phyloP scores from a whole-genome alignment of 2,797 vertebrate genomes.

The Mormyrops attenuatus region DNA sequence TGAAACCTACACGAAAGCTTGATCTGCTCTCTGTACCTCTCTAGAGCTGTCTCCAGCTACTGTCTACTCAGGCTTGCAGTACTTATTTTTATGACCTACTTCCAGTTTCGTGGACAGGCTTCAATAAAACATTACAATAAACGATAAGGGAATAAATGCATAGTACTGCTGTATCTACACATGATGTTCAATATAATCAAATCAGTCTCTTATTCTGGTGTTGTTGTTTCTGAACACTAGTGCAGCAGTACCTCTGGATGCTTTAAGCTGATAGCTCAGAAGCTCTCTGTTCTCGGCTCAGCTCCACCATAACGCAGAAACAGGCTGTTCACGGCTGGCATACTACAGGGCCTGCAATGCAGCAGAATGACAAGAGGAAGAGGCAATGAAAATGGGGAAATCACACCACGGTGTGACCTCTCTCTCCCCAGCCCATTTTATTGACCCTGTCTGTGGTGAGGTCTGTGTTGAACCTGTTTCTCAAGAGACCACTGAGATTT shows the following conservation, averaged over 20 bases:
- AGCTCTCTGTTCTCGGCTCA: not conserved
- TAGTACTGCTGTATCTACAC: slow-evolving; percentile 11
- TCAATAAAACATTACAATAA: not conserved
- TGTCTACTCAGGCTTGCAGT: not conserved
- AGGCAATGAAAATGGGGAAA: not conserved
- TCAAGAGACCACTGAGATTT: not conserved
- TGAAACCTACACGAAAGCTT: not conserved
- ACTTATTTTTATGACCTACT: slow-evolving; percentile 1
- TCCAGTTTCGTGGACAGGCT: not conserved
- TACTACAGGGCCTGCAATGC: not conserved
- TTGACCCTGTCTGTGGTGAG: not conserved
- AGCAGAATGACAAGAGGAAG: not conserved
- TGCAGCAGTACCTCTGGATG: not conserved
- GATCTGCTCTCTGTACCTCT: slow-evolving; percentile 18
- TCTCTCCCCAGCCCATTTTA: not conserved
- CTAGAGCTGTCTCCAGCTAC: slow-evolving; percentile 1
- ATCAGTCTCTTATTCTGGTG: not conserved
- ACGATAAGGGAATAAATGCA: not conserved
- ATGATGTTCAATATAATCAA: not conserved
- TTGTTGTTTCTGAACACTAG: not conserved
- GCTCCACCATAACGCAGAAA: not conserved
- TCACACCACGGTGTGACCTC: not conserved
- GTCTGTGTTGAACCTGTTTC: not conserved
- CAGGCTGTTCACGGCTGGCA: not conserved
- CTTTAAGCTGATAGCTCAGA: slow-evolving; percentile 9